Evolutionary conservation across 2,797 vertebrate species (phyloP), one percentile per base, ranked within the genome.

Genomic region (Emys orbicularis): DNA sequence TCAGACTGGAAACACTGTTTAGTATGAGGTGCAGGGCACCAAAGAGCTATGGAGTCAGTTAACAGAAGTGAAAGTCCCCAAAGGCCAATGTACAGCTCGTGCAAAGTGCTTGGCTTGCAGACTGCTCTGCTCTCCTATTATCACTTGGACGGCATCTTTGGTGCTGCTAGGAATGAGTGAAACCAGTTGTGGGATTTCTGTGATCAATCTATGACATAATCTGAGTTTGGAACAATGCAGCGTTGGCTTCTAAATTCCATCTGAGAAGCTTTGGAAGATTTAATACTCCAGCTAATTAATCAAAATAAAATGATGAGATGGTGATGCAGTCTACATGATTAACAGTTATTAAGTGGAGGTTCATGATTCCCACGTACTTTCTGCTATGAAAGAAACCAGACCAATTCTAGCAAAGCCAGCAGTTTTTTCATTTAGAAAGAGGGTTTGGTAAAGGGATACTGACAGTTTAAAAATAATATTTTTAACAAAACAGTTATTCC

Each of bases 161-260:
- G 95, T 94, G 92, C 95, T 95, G 88, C 91, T 79, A 84, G 80
- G 84, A 84, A 57, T 96, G 97, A 97, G 85, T 93, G 92, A 96
- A 98, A 97, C n/a, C 96, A 95, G 94, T 96, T 94, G 83, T 59
- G 92, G 79, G 86, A 93, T 93, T 81, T 84, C 50, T 95, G 92
- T 79, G 92, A 88, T 95, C 77, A 83, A 86, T 92, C 86, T 89
- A 90, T 94, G 95, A 93, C 91, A 97, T 95, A 92, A 96, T 94
- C 85, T 12, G 52, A 93, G 94, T 41, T 95, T 92, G 96, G 92
- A 90, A 87, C 92, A 52, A 83, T 76, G 53, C 86, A 76, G 53
- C 87, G 41, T 81, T 90, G 90, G 84, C 87, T 93, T 90, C 83
- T 53, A 88, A 81, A 81, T 90, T 96, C 84, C 53, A 5, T 90